Conservation (phyloP, 2,888 invertebrate species). For the Thera obeliscata region DNA sequence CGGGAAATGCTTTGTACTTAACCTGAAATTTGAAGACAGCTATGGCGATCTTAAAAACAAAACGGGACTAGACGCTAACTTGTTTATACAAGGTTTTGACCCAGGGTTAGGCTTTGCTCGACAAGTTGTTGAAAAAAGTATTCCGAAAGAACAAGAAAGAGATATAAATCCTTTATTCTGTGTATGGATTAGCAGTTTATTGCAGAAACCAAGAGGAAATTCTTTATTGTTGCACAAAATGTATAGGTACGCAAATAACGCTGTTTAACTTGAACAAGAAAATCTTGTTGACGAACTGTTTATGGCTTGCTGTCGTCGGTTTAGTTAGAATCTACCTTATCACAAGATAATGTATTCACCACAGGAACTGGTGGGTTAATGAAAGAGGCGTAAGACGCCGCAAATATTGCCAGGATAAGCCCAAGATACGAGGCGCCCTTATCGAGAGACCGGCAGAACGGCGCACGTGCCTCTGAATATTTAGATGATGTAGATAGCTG, state of each 20-base stretch:
- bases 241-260: not conserved
- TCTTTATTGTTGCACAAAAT: conserved; percentile 2
- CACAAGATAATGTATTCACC: conserved; percentile 74
- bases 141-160: not conserved
- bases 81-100: conserved; percentile 54
- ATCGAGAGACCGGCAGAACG: conserved; percentile 69
- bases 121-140: not conserved
- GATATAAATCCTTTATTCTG: not conserved
- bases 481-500: conserved; percentile 60
- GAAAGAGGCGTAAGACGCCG: conserved; percentile 62
- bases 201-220: conserved; percentile 10
- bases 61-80: conserved; percentile 44
- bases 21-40: conserved; percentile 48
- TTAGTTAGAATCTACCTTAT: conserved; percentile 53
- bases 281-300: conserved; percentile 44
- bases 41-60: conserved; percentile 55
- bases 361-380: conserved; percentile 66
- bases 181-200: not conserved
- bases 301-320: conserved; percentile 56
- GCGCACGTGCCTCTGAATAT: conserved; percentile 68
- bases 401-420: conserved; percentile 63
- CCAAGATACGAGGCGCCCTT: conserved; percentile 72
- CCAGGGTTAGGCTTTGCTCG: conserved; percentile 23
- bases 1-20: conserved; percentile 65
- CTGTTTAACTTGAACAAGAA: not conserved